Conservation (phyloP, 2,797 vertebrate species). For the Xenopus petersii region DNA sequence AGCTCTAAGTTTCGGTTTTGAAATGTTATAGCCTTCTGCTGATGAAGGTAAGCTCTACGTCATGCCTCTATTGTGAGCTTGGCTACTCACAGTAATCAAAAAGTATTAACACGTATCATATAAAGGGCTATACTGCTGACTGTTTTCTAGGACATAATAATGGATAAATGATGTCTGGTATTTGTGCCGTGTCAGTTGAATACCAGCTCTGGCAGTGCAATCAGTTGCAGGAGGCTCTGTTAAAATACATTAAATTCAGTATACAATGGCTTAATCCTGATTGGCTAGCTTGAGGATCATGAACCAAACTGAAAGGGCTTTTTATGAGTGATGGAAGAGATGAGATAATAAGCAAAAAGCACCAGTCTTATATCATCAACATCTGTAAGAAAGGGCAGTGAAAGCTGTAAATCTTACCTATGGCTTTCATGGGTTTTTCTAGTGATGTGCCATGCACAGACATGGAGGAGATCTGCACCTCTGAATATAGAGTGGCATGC, state of each 20-base stretch:
- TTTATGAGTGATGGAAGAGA: neutral
- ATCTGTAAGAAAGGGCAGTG: slow-evolving; percentile 35
- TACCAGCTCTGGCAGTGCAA: slow-evolving; percentile 2
- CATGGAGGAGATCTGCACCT: neutral
- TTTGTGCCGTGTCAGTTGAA: neutral
- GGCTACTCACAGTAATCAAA: slow-evolving; percentile 7
- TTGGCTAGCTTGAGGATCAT: slow-evolving; percentile 24
- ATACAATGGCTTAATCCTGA: slow-evolving; percentile 45
- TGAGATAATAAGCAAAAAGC: neutral
- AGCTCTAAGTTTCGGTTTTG: no score
- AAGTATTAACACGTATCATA: neutral
- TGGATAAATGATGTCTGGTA: slow-evolving; percentile 7
- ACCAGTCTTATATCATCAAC: neutral
- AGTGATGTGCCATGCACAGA: neutral
- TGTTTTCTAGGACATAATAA: neutral
- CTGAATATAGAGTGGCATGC: neutral
- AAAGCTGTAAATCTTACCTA: slow-evolving; percentile 20
- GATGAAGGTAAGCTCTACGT: neutral
- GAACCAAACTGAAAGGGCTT: slow-evolving; percentile 16
- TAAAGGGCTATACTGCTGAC: neutral
- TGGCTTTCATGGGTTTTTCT: slow-evolving; percentile 18
- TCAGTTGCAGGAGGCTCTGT: slow-evolving; percentile 21
- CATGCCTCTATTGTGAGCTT: no score
- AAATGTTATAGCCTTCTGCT: no score
- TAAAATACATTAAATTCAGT: slow-evolving; percentile 12